Conservation (phyloP, 2,888 invertebrate species). For the Drosophila tanythrix region DNA sequence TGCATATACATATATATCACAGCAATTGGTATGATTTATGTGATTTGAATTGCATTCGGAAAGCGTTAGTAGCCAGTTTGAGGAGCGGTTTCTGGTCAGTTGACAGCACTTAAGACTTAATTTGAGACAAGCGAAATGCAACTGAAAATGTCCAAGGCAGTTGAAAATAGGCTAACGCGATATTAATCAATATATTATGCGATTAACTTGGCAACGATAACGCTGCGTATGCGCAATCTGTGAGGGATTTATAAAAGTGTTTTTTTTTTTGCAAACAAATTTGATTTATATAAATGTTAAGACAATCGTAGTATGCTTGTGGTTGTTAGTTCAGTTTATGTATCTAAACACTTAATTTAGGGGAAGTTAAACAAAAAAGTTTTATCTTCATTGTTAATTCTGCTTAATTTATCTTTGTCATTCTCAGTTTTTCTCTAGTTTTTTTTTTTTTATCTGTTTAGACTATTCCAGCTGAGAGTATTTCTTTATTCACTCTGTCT, state of each 20-base stretch:
- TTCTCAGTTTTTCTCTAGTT: not conserved
- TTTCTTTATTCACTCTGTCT: not conserved
- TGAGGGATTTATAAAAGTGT: not conserved
- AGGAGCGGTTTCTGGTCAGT: conserved; percentile 11
- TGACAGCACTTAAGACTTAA: conserved; percentile 28
- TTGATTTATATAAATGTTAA: not conserved
- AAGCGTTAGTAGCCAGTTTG: conserved; percentile 18
- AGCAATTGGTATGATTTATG: conserved; percentile 60
- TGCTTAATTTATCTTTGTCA: not conserved
- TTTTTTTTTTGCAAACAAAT: not conserved
- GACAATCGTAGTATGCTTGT: not conserved
- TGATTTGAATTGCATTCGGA: conserved; percentile 13
- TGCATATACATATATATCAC: conserved; percentile 4
- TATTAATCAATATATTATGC: conserved; percentile 8
- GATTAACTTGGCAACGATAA: not conserved
- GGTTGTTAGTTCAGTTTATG: not conserved
- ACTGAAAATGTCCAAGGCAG: conserved; percentile 13
- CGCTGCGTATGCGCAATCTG: conserved; percentile 32
- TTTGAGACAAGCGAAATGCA: conserved; percentile 23
- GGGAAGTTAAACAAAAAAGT: not conserved
- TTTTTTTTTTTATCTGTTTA: not conserved
- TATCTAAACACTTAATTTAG: not conserved
- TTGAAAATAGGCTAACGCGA: not conserved
- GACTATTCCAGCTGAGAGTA: too few relatives aligned
- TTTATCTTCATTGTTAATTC: not conserved